Conservation (phyloP, 2,888 invertebrate genomes). For the Caenorhabditis angaria region DNA sequence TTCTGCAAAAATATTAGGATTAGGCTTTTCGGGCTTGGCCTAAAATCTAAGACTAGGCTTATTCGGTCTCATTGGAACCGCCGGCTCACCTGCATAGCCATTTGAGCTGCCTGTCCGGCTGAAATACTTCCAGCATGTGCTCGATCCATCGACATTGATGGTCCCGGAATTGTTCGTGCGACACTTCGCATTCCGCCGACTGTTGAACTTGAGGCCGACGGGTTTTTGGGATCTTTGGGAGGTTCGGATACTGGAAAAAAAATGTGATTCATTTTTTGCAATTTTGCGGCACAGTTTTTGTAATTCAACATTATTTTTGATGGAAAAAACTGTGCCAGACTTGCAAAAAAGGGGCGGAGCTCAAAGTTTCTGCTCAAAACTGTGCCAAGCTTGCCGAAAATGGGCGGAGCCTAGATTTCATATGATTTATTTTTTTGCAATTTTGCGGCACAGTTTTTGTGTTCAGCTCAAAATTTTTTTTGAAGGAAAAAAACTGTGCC, state of each 20-base stretch:
- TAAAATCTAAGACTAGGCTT: no score
- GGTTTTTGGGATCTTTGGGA: slow-evolving; percentile 34
- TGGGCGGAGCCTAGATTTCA: no score
- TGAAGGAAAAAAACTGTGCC: no score
- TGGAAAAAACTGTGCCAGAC: no score
- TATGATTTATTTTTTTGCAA: no score
- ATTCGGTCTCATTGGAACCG: no score
- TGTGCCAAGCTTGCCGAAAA: neutral
- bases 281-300: no score
- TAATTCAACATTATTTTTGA: no score
- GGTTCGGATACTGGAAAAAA: slow-evolving; percentile 67
- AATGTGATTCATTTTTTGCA: neutral
- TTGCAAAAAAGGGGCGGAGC: no score
- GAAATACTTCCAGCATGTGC: slow-evolving; percentile 60
- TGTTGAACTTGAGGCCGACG: slow-evolving; percentile 43
- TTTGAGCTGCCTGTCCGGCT: slow-evolving; percentile 69
- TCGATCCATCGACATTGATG: slow-evolving; percentile 60
- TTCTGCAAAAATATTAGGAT: slow-evolving; percentile 81
- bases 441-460: no score
- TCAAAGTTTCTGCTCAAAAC: neutral
- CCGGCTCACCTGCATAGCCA: slow-evolving; percentile 71
- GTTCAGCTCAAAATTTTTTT: no score
- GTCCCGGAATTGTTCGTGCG: slow-evolving; percentile 63
- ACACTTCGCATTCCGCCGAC: slow-evolving; percentile 64
- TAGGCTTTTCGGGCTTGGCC: no score